Percentiles rank a stretch among this genome's conserved stretches.
phyloP scores from a whole-genome alignment of 2,797 vertebrate species.

The Acestrorhynchus altus region DNA sequence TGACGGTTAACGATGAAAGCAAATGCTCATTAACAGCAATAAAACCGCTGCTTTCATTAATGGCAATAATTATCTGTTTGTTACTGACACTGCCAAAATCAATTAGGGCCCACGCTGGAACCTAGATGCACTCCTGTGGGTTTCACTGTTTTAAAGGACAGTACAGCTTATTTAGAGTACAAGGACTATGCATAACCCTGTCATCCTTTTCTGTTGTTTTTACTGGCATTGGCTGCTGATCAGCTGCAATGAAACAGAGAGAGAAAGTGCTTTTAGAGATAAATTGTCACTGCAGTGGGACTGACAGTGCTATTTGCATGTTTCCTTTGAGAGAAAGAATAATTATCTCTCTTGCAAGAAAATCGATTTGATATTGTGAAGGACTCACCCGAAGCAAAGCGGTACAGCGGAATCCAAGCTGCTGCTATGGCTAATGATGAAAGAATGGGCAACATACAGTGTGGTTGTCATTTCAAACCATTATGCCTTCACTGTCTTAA shows the following conservation, averaged over 20 bases:
- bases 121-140: slow-evolving; percentile 11
- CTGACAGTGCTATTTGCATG: slow-evolving; percentile 66
- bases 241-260: slow-evolving; percentile 53
- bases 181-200: slow-evolving; percentile 24
- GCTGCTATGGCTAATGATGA: slow-evolving; percentile 48
- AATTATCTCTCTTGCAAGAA: slow-evolving; percentile 72
- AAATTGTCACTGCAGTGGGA: slow-evolving; percentile 55
- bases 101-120: slow-evolving; percentile 25
- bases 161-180: slow-evolving; percentile 45
- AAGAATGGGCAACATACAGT: slow-evolving; percentile 41
- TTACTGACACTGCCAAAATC: slow-evolving; percentile 50
- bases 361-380: slow-evolving; percentile 70
- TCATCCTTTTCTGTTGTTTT: slow-evolving; percentile 48
- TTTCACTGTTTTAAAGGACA: slow-evolving; percentile 19
- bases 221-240: slow-evolving; percentile 53
- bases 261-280: slow-evolving; percentile 56
- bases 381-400: slow-evolving; percentile 57
- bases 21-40: slow-evolving; percentile 51
- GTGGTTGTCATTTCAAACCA: slow-evolving; percentile 1
- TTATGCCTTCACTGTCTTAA: not conserved
- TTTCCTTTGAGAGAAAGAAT: slow-evolving; percentile 65
- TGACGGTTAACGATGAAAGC: slow-evolving; percentile 54
- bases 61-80: slow-evolving; percentile 49
- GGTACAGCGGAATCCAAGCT: slow-evolving; percentile 32
- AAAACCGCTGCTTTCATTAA: slow-evolving; percentile 51